Evolutionary conservation across 2,113 vertebrate species (phyloP).

Genomic region (Mesoclemmys tuberculata): DNA sequence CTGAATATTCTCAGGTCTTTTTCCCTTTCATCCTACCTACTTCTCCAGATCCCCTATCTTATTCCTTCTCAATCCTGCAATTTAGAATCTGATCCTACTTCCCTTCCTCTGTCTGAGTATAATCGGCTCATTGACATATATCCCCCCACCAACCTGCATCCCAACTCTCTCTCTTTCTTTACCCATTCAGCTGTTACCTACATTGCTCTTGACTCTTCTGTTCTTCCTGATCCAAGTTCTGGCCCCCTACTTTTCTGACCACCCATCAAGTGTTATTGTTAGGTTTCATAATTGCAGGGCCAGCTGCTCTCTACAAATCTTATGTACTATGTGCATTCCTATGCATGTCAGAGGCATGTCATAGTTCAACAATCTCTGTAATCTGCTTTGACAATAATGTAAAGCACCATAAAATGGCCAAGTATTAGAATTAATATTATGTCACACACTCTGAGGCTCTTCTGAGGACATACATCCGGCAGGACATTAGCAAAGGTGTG

Average conservation of each 20-base stretch:
- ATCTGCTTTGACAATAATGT: background rate
- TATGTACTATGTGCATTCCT: background rate
- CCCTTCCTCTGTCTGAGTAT: background rate
- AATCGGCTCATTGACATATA: background rate
- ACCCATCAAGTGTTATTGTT: background rate
- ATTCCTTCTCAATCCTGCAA: background rate
- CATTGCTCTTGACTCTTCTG: background rate
- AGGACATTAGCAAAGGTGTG: background rate
- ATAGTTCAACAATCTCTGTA: background rate
- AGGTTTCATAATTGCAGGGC: rapidly evolving
- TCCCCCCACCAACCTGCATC: background rate
- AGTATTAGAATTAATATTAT: background rate
- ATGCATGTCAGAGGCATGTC: background rate
- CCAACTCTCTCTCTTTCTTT: background rate
- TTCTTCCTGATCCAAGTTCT: background rate
- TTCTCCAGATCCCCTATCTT: background rate
- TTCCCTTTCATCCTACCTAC: background rate
- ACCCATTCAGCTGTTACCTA: background rate
- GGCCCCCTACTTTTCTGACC: background rate
- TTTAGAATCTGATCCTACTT: background rate
- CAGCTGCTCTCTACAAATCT: background rate
- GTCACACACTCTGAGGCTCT: background rate
- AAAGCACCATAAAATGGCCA: background rate
- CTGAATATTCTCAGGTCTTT: background rate
- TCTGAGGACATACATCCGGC: background rate